Conservation (phyloP, 2,797 vertebrate genomes). For the Myotis myotis region DNA sequence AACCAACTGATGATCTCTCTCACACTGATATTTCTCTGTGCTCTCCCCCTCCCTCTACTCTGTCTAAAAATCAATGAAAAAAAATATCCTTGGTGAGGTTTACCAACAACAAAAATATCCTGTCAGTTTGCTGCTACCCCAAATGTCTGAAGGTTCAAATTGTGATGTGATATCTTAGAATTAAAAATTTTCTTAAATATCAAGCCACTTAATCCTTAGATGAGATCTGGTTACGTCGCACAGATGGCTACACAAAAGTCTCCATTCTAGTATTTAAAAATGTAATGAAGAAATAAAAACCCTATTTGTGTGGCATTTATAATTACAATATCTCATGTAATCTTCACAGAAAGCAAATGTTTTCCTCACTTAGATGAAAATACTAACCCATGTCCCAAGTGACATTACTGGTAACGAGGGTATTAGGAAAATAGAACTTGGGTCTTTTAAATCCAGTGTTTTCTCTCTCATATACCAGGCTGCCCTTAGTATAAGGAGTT, state of each 20-base stretch:
- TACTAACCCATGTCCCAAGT: not conserved
- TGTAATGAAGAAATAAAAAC: not conserved
- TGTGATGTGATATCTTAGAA: not conserved
- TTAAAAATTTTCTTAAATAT: not conserved
- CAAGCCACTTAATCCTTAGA: conserved; percentile 11
- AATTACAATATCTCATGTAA: not conserved
- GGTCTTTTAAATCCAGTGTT: not conserved
- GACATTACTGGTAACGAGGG: not conserved
- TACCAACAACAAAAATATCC: not conserved
- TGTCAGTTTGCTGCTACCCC: not conserved
- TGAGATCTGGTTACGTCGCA: not conserved
- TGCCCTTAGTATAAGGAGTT: conserved; percentile 30
- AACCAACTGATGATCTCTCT: too few relatives aligned
- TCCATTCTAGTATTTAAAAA: not conserved
- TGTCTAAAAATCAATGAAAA: too few relatives aligned
- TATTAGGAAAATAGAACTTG: not conserved
- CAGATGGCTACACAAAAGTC: not conserved
- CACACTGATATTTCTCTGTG: too few relatives aligned
- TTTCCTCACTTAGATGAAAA: conserved; percentile 45
- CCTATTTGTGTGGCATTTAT: not conserved
- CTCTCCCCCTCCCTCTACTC: too few relatives aligned
- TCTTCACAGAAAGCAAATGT: not conserved
- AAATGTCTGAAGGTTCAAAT: conserved; percentile 3
- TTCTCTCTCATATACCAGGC: not conserved
- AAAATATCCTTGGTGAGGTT: too few relatives aligned